Percentiles rank a stretch among this genome's conserved stretches.
phyloP scores from a whole-genome alignment of 2,113 vertebrate species.

The Maccullochella peelii region DNA sequence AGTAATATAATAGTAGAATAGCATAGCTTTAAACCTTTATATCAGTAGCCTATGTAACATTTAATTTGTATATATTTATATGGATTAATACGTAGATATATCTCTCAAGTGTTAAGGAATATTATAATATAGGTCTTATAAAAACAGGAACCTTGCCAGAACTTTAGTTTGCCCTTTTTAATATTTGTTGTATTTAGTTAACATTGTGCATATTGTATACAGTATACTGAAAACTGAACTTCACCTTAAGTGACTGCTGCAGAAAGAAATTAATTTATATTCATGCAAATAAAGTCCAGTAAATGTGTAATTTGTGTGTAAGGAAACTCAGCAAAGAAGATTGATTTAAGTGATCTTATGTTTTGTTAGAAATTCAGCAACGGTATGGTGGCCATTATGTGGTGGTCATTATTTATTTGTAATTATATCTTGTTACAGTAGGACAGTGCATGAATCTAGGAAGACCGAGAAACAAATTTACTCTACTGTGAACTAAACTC shows the following conservation, averaged over 20 bases:
- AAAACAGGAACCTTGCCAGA: background rate
- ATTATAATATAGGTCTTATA: background rate
- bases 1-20: background rate
- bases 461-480: background rate
- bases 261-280: background rate
- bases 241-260: background rate
- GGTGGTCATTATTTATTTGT: background rate
- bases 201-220: background rate
- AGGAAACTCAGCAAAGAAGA: background rate
- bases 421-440: background rate
- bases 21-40: background rate
- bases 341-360: background rate
- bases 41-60: background rate
- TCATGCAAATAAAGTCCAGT: background rate
- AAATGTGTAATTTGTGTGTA: background rate
- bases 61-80: background rate
- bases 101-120: background rate
- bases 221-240: background rate
- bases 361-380: background rate
- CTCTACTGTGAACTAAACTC: background rate
- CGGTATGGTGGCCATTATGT: background rate
- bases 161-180: background rate
- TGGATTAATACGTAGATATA: background rate
- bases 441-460: background rate
- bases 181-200: background rate